These are phyloP conservation scores for Microcebus griseorufus DNA, from an alignment of 2,113 vertebrate species.

Conservation along the genomic window DNA sequence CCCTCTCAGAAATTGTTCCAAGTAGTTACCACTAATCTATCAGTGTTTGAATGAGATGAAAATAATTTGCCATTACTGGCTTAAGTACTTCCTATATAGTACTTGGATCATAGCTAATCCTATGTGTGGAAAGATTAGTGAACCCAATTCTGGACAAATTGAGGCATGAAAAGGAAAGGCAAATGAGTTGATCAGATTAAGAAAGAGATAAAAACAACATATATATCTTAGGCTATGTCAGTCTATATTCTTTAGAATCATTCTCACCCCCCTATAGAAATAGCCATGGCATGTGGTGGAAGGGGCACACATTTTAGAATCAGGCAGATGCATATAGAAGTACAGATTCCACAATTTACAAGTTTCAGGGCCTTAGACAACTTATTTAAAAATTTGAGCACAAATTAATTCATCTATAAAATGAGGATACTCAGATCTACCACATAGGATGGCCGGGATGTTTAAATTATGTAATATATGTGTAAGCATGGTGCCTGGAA, in stretches of 20 bases:
- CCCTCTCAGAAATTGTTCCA: not conserved
- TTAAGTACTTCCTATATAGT: not conserved
- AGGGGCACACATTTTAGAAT: not conserved
- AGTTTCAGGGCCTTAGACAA: not conserved
- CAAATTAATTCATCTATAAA: slow-evolving; percentile 7
- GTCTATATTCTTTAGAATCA: not conserved
- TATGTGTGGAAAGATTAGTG: not conserved
- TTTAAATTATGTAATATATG: not conserved
- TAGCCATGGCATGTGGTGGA: not conserved
- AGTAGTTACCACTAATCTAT: not conserved
- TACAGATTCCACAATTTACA: not conserved
- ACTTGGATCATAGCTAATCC: not conserved
- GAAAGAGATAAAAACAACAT: not conserved
- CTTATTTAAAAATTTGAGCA: not conserved
- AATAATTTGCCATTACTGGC: not conserved
- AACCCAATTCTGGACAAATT: not conserved
- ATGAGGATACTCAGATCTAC: not conserved
- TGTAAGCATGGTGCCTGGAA: not conserved
- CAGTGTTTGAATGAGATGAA: not conserved
- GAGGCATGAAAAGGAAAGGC: not conserved
- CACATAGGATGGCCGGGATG: not conserved
- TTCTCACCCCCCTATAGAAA: not conserved
- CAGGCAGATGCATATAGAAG: not conserved
- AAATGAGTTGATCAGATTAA: not conserved
- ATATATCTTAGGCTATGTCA: not conserved